phyloP scores from a whole-genome alignment of 2,113 vertebrate species.

The Pleuronectes platessa region DNA sequence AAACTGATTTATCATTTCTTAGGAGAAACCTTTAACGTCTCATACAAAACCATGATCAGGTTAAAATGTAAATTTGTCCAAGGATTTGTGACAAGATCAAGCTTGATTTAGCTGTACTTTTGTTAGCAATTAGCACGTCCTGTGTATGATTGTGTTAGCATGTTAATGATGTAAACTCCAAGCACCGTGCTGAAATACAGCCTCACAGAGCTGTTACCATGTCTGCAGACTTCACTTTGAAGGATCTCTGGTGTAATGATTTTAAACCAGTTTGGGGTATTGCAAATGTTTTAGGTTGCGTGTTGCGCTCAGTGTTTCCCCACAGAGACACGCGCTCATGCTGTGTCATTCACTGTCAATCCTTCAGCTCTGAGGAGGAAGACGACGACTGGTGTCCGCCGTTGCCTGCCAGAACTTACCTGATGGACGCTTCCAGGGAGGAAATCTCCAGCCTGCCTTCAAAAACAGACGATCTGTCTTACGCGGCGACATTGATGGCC shows the following conservation, averaged over 20 bases:
- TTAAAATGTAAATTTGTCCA: too few species aligned
- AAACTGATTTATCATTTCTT: too few species aligned
- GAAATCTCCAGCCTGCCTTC: conserved; percentile 77
- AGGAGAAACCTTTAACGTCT: too few species aligned
- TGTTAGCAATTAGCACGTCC: too few species aligned
- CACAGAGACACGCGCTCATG: conserved; percentile 19
- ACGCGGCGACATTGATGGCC: conserved; percentile 81
- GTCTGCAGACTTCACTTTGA: neutral
- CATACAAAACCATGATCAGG: too few species aligned
- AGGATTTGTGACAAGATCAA: too few species aligned
- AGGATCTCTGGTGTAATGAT: neutral
- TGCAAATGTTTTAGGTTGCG: neutral
- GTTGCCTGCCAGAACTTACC: conserved; percentile 85
- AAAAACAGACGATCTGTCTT: conserved; percentile 78
- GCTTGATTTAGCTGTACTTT: too few species aligned
- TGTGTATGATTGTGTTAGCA: too few species aligned
- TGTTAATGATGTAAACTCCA: too few species aligned
- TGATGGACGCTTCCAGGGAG: conserved; percentile 79
- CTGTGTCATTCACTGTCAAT: neutral
- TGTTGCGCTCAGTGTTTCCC: neutral
- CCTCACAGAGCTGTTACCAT: neutral
- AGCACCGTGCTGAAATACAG: neutral
- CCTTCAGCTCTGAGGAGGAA: conserved; percentile 80
- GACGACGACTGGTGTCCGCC: conserved; percentile 90
- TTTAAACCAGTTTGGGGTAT: neutral